Base-by-base conservation (phyloP, 2,888 invertebrate genomes). In the Sarcophaga variegata region DNA sequence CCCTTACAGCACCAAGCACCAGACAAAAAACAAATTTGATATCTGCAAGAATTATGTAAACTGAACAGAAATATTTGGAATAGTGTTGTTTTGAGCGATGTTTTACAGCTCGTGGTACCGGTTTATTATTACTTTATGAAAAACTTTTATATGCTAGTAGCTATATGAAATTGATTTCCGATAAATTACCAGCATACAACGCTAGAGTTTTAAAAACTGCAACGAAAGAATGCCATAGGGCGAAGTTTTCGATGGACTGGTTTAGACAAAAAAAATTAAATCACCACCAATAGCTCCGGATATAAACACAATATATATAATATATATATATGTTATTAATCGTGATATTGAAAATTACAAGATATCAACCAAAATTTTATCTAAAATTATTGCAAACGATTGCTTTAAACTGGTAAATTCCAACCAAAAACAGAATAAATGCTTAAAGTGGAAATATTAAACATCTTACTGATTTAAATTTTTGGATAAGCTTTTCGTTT, bases 71-170 rank as follows among this genome's bases (percentile, higher is more conserved):
- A 27, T 4, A 27, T 27, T 27, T 5, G 27, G 27, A 27, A 6
- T 5, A 27, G 27, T 27, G 27, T 27, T 27, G 27, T 27, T 27
- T 27, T 27, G 3, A 27, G 27, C 5, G 27, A 27, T 27, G 27
- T 27, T 27, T 6, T 27, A n/a, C 45, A 45, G 45, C 45, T 67
- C 66, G 20, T 67, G 66, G 45, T 67, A 67, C 66, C 17, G 69
- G 49, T 49, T 49, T 69, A 47, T 49, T 69, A 49, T 69, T 69
- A 69, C 22, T 69, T 49, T 69, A 49, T 69, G 25, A 69, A 69
- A 22, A 49, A 69, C 69, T 20, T 49, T 22, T 69, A 45, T 45
- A 67, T 67, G 22, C 22, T 22, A 22, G 22, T 22, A 22, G 17
- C 67, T 45, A 45, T n/a, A 69, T 49, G 10, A 49, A 69, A 69